Evolutionary conservation across 2,888 invertebrate genomes (phyloP), one percentile per base, ranked within the genome.

Genomic region (Alitta virens): DNA sequence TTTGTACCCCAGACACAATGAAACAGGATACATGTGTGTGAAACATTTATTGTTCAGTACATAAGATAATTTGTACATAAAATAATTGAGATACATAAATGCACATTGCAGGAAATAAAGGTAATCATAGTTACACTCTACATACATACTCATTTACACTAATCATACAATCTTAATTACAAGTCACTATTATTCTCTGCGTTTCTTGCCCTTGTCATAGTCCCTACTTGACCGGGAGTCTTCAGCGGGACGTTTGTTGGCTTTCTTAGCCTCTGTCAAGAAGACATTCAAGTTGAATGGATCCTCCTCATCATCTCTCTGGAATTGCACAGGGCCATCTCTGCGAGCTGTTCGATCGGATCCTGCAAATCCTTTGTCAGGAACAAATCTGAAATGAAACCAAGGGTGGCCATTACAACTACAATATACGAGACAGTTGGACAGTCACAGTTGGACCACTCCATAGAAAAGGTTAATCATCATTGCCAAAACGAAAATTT

Each of bases 241-340:
- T 25, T 78, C 78, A 0, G 71, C 74, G 2, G 75, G 68, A 12
- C 79, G 71, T 63, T 79, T 79, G 64, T 78, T 75, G 33, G 70
- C 57, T 43, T 65, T 89, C 80, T 98, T 98, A 62, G 96, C 97
- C 82, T 95, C 93, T 72, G 91, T 92, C 87, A 99, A 91, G 88
- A 99, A 96, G 85, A 94, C 93, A 85, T 96, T 96, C 76, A 99
- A 86, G 81, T 97, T 98, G 84, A 99, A 99, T 67, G 97, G 95
- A 88, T 99, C 99, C 63, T 88, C 88, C 63, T 88, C 88, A n/a
- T 70, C 78, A 58, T 75, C 76, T 60, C 77, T 75, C 78, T 95
- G 94, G 82, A 98, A 98, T 84, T 97, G 95, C 25, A 99, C 98
- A 0, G 99, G 98, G 14, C 80, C 80, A 18, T 81, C 80, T 12